These are phyloP conservation scores for Anoplolepis gracilipes DNA, from an alignment of 1,140 invertebrate species.

Conservation along the genomic window DNA sequence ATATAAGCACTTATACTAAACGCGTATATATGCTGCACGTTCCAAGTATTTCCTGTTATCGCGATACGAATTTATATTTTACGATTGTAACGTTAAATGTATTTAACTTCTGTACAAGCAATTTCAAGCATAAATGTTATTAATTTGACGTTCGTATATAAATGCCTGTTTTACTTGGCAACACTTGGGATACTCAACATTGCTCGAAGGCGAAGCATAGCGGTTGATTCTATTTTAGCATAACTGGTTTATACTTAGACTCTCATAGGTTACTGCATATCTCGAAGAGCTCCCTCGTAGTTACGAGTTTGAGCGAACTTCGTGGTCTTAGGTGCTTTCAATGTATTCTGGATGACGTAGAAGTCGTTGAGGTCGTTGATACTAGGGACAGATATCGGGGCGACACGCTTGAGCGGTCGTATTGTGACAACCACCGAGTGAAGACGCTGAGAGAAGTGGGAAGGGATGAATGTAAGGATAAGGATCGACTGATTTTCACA, in stretches of 20 bases:
- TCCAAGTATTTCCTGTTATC: background rate
- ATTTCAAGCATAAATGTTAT: constrained; percentile 40
- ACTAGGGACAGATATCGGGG: constrained; percentile 69
- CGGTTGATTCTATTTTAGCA: constrained; percentile 56
- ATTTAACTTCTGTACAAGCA: background rate
- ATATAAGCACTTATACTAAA: background rate
- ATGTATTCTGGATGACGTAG: constrained; percentile 52
- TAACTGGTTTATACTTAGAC: constrained; percentile 60
- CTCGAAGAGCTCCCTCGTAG: constrained; percentile 29
- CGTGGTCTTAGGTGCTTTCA: constrained; percentile 18
- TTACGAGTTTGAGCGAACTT: constrained; percentile 1
- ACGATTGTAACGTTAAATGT: constrained; percentile 28
- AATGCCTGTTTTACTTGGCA: constrained; percentile 57
- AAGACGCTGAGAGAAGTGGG: constrained; percentile 27
- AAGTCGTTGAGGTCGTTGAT: constrained; percentile 53
- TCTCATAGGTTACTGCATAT: constrained; percentile 43
- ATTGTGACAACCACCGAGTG: constrained; percentile 63
- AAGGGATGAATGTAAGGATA: constrained; percentile 49
- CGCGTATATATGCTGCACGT: background rate
- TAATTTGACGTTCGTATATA: constrained; percentile 49
- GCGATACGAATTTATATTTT: constrained; percentile 4
- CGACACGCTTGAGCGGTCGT: constrained; percentile 70
- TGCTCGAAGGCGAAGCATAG: constrained; percentile 42
- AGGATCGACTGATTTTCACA: constrained; percentile 67
- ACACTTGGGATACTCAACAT: constrained; percentile 24